These are phyloP conservation scores for Callyntrura sp. DNA, from an alignment of 2,888 invertebrate species.

Conservation along the genomic window DNA sequence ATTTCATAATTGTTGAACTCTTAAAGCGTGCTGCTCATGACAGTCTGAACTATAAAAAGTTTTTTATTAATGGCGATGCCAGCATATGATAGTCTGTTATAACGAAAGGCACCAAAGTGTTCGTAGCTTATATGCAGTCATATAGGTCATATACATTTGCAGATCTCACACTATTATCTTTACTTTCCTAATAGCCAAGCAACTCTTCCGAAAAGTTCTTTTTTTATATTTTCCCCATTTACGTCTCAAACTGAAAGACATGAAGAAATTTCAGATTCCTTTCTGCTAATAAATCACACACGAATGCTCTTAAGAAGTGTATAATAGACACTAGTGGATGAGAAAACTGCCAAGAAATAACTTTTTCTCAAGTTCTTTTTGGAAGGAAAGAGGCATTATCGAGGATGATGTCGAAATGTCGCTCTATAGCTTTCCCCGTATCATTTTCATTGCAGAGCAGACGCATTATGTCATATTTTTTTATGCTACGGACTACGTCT, in stretches of 20 bases:
- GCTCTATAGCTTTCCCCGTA: not conserved
- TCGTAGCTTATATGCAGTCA: too few species aligned
- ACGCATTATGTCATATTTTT: too few species aligned
- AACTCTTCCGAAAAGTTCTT: not conserved
- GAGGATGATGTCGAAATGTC: slow-evolving; percentile 12
- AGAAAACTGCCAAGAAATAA: slow-evolving; percentile 5
- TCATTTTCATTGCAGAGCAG: not conserved
- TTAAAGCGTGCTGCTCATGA: not conserved
- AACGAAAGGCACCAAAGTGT: too few species aligned
- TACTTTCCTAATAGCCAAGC: too few species aligned
- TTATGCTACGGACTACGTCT: too few species aligned
- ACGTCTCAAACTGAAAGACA: slow-evolving; percentile 50
- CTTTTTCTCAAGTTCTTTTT: not conserved
- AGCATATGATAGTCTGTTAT: too few species aligned
- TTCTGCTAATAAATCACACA: slow-evolving; percentile 52
- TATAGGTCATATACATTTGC: too few species aligned
- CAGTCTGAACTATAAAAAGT: not conserved
- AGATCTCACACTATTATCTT: too few species aligned
- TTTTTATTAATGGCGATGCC: not conserved
- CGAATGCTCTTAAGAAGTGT: slow-evolving; percentile 45
- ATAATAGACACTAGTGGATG: slow-evolving; percentile 33
- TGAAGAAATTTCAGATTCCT: slow-evolving; percentile 49
- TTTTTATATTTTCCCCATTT: slow-evolving; percentile 13
- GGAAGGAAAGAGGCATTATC: not conserved
- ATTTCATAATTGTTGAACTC: not conserved